These are phyloP conservation scores for Bedellia somnulentella DNA, from an alignment of 2,888 invertebrate genomes.

Conservation along the genomic window DNA sequence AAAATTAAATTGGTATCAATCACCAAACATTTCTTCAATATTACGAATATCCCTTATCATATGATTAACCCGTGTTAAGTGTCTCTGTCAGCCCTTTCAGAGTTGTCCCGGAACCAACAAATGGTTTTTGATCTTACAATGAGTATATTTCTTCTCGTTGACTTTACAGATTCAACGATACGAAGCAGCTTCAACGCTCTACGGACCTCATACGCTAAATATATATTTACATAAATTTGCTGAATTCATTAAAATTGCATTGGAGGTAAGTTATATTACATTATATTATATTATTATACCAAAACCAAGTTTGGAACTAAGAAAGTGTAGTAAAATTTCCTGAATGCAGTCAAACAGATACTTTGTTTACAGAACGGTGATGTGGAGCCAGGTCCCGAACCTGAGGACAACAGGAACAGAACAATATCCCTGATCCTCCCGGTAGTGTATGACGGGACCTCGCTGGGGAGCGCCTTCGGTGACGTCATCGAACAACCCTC, in stretches of 20 bases:
- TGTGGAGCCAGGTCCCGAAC: conserved; percentile 65
- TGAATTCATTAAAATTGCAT: conserved; percentile 61
- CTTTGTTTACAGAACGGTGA: conserved; percentile 28
- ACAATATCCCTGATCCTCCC: conserved; percentile 73
- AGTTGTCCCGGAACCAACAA: no score
- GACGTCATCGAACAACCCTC: conserved; percentile 72
- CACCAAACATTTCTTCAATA: no score
- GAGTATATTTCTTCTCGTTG: no score
- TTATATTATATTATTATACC: no score
- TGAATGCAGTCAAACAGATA: neutral
- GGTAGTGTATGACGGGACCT: conserved; percentile 75
- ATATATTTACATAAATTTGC: conserved; percentile 72
- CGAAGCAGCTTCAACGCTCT: conserved; percentile 86
- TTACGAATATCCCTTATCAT: no score
- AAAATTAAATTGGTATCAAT: no score
- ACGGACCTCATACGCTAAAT: conserved; percentile 78
- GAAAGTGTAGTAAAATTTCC: no score
- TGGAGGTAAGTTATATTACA: conserved; percentile 25
- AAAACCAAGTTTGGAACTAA: no score
- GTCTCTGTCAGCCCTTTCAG: no score
- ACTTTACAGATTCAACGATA: conserved; percentile 80
- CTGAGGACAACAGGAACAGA: conserved; percentile 68
- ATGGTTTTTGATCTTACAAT: no score
- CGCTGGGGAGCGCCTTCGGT: conserved; percentile 68
- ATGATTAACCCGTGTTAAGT: no score